phyloP scores from a whole-genome alignment of 2,113 vertebrate species.

The Chloroceryle aenea region DNA sequence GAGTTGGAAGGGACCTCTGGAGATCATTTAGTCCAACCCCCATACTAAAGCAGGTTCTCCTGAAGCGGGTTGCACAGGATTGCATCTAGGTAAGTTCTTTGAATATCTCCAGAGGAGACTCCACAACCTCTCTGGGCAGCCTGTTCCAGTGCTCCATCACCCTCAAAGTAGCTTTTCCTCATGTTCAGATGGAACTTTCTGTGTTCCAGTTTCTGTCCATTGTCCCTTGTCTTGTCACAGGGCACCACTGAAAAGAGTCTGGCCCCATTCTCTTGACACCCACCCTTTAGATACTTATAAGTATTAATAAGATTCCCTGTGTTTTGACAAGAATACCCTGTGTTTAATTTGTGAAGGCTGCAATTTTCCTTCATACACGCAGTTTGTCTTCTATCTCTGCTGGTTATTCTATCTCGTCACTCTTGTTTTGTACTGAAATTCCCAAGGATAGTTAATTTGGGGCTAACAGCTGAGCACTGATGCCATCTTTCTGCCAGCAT shows the following conservation, averaged over 20 bases:
- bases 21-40: background rate
- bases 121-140: background rate
- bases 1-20: background rate
- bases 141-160: background rate
- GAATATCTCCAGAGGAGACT: background rate
- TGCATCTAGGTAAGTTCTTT: background rate
- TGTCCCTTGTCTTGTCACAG: background rate
- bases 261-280: background rate
- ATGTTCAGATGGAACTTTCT: background rate
- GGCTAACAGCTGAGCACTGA: background rate
- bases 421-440: background rate
- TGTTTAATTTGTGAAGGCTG: background rate
- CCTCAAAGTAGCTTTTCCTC: background rate
- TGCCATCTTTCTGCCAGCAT: constrained; percentile 44
- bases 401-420: background rate
- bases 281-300: background rate
- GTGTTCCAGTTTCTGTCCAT: background rate
- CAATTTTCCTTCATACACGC: background rate
- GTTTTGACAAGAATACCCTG: background rate
- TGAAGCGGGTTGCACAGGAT: background rate
- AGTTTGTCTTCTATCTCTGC: background rate
- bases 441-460: background rate
- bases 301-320: background rate
- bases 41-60: background rate
- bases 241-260: background rate